Evolutionary conservation across 2,888 invertebrate species (phyloP), one percentile per base, ranked within the genome.

Genomic region (Chydorus sphaericus): DNA sequence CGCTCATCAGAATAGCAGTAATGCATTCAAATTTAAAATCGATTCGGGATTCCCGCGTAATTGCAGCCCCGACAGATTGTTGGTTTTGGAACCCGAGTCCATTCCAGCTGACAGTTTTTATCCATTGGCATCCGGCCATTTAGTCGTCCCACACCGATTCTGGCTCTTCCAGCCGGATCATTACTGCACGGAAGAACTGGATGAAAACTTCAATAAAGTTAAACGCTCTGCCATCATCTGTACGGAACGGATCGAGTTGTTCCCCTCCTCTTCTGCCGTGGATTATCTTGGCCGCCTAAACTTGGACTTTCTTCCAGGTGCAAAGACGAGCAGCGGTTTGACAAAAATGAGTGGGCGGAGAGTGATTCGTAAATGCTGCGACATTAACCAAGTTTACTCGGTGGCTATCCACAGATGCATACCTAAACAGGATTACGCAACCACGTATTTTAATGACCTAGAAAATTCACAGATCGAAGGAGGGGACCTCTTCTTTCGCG

Each of bases 341-440:
- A 23, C 36, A 6, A 8, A 28, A 11, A 8, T 55, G 7, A 26
- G 8, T 10, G 49, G 49, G 4, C 29, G 26, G 26, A 26, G 23
- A 6, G 49, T 55, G 18, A 33, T 55, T 36, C 55, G 49, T 7
- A 55, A 55, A 48, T 55, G 55, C 26, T 55, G 55, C 26, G 49
- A 26, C 26, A n/a, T n/a, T 10, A 48, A 30, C 8, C 23, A 37
- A n/a, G 37, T 36, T 14, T 55, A 30, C 20, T 31, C 23, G 8
- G 18, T 33, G n/a, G 30, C 16, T 5, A 8, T n/a, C 10, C n/a
- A 18, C 2, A 6, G n/a, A 8, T 44, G 44, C n/a, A 14, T 23
- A 44, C 10, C 23, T 14, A 23, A 44, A 6, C 26, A 44, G 28
- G 44, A 28, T 26, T 44, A 16, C 28, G 8, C 2, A 2, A 44